These are phyloP conservation scores for Lutraria rhynchaena DNA, from an alignment of 1,140 invertebrate genomes.

Conservation along the genomic window DNA sequence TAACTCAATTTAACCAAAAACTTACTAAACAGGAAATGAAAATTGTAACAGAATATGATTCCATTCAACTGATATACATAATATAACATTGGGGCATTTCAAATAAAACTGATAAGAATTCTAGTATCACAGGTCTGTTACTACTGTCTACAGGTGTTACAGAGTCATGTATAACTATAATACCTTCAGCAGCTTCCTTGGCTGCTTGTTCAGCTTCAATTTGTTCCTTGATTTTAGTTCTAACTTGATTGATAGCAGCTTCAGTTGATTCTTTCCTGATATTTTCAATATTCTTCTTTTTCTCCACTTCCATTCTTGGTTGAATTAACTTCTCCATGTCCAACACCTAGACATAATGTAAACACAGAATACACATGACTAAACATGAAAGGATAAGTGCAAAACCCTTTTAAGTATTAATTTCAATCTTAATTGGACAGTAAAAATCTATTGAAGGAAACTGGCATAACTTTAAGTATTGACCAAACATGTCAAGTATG, in stretches of 20 bases:
- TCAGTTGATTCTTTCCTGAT: constrained; percentile 73
- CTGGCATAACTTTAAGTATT: no score
- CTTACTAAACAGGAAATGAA: no score
- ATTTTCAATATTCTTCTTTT: constrained; percentile 71
- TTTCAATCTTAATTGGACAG: background rate
- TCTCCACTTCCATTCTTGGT: constrained; percentile 72
- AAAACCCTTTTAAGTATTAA: background rate
- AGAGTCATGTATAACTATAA: no score
- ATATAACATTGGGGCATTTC: no score
- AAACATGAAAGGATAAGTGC: background rate
- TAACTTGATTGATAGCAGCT: constrained; percentile 74
- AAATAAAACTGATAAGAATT: no score
- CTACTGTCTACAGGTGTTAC: no score
- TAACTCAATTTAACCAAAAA: no score
- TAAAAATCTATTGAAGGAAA: background rate
- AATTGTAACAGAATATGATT: no score
- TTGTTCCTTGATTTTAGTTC: constrained; percentile 75
- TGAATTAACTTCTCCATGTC: constrained; percentile 75
- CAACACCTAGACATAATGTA: constrained; percentile 71
- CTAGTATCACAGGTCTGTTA: no score
- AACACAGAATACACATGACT: no score
- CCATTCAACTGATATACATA: no score
- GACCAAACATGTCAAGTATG: no score
- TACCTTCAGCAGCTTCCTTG: constrained; percentile 69
- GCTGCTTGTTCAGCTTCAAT: constrained; percentile 74